A percentile compares a stretch with the other conserved stretches of the same genome.
phyloP scores from a whole-genome alignment of 2,888 invertebrate genomes.

The Erebia epiphron region DNA sequence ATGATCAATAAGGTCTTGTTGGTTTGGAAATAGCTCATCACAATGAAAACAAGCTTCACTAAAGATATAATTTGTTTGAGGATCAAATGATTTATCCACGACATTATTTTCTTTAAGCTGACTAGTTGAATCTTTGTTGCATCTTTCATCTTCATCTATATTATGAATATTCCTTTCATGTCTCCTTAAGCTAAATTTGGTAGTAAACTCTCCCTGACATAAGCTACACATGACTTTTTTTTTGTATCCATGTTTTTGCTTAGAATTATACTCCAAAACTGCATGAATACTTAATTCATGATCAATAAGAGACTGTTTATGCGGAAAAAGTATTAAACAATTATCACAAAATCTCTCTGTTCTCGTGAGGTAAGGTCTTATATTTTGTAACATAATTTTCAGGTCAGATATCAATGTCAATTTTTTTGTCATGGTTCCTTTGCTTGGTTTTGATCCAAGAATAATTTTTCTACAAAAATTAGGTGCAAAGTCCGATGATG shows the following conservation, averaged over 20 bases:
- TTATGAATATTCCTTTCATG: constrained; percentile 48
- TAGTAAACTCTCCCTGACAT: constrained; percentile 45
- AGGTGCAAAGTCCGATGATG: not conserved
- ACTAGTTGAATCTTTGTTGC: not conserved
- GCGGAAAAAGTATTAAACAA: constrained; percentile 63
- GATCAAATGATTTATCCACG: constrained; percentile 26
- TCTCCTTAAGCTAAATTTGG: constrained; percentile 42
- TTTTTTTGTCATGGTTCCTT: constrained; percentile 22
- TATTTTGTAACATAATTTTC: constrained; percentile 52
- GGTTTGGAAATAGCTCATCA: constrained; percentile 51
- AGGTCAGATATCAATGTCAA: constrained; percentile 24
- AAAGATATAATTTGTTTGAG: constrained; percentile 31
- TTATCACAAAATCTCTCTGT: constrained; percentile 58
- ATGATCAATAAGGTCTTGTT: constrained; percentile 61
- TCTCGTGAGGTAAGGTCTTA: constrained; percentile 50
- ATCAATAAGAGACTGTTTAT: constrained; percentile 38
- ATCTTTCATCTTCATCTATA: constrained; percentile 13
- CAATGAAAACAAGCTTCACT: constrained; percentile 60
- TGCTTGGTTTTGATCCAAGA: constrained; percentile 45
- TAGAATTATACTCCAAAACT: constrained; percentile 1
- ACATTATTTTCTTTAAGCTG: constrained; percentile 23
- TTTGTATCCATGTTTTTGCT: constrained; percentile 14
- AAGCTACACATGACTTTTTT: constrained; percentile 42
- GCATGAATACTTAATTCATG: constrained; percentile 42
- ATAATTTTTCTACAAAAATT: constrained; percentile 48